These are phyloP conservation scores for Micromussa lordhowensis DNA, from an alignment of 92 coral and sea anemone species.

Conservation along the genomic window DNA sequence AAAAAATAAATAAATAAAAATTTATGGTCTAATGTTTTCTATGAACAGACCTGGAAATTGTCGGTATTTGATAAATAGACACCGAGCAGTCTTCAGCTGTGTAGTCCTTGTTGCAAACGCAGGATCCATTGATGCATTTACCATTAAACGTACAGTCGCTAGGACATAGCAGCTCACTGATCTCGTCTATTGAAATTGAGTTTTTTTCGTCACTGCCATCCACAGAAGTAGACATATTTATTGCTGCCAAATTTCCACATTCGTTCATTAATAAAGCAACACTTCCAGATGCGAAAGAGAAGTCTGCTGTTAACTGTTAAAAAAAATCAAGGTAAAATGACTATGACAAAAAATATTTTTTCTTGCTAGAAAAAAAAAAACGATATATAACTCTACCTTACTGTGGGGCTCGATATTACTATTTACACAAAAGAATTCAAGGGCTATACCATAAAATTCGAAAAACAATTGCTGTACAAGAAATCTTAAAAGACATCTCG, in stretches of 20 bases:
- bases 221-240: neutral
- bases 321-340: no score
- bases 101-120: conserved; percentile 52
- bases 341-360: no score
- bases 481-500: no score
- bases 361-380: no score
- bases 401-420: no score
- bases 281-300: conserved; percentile 2
- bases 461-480: no score
- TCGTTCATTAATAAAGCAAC: neutral
- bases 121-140: conserved; percentile 51
- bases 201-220: neutral
- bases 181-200: neutral
- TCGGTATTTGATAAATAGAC: conserved; percentile 34
- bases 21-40: no score
- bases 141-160: conserved; percentile 60
- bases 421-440: no score
- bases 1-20: no score
- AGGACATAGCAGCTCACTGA: conserved; percentile 28
- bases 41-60: neutral
- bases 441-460: no score
- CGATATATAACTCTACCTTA: no score
- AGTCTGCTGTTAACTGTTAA: conserved; percentile 28
- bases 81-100: conserved; percentile 54
- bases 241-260: conserved; percentile 27